Conservation (phyloP, 2,113 vertebrate genomes). For the Microcebus ravelobensis region DNA sequence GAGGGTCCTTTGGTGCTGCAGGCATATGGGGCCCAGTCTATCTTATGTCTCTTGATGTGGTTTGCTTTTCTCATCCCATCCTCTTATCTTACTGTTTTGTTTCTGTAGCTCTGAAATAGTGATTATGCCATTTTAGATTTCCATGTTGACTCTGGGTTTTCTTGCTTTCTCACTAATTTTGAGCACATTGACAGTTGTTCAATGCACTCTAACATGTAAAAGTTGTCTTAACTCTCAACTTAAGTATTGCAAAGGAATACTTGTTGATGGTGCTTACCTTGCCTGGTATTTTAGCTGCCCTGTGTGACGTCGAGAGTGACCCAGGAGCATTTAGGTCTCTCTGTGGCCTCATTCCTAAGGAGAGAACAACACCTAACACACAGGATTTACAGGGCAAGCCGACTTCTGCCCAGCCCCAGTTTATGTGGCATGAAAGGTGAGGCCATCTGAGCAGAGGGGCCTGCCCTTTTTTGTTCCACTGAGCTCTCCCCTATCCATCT, state of each 20-base stretch:
- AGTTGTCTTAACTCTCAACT: background rate
- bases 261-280: background rate
- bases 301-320: background rate
- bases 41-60: background rate
- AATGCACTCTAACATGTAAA: background rate
- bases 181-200: background rate
- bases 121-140: background rate
- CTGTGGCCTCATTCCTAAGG: background rate
- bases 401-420: background rate
- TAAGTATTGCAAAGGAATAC: background rate
- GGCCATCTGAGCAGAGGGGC: background rate
- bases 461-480: background rate
- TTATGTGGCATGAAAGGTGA: background rate
- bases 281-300: background rate
- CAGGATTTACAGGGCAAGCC: background rate
- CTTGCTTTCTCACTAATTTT: background rate
- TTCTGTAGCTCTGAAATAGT: background rate
- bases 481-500: too few relatives aligned
- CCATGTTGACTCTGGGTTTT: background rate
- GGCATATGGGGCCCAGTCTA: background rate
- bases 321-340: background rate
- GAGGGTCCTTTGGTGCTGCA: background rate
- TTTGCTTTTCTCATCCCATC: background rate
- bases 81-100: background rate
- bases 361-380: background rate